Evolutionary conservation across 1,140 invertebrate species (phyloP).

Genomic region (Lethrus apterus): DNA sequence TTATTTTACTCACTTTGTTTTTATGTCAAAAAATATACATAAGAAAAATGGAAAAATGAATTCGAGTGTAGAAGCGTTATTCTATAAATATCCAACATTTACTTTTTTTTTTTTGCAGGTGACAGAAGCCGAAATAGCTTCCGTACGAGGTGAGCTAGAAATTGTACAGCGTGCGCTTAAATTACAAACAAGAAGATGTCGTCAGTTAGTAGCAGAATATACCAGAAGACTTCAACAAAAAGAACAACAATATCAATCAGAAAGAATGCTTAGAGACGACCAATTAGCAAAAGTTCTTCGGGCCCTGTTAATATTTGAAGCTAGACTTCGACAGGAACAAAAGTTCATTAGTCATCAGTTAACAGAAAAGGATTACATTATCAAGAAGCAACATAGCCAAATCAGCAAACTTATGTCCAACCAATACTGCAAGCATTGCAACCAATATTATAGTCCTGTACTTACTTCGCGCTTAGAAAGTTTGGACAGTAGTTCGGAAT

Average conservation of each 20-base stretch:
- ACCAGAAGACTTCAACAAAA: slow-evolving; percentile 53
- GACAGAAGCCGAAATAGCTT: slow-evolving; percentile 51
- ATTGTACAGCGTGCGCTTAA: slow-evolving; percentile 55
- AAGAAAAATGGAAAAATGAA: background rate
- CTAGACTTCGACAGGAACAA: slow-evolving; percentile 65
- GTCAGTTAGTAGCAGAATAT: slow-evolving; percentile 51
- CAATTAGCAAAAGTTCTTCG: slow-evolving; percentile 60
- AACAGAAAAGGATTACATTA: slow-evolving; percentile 61
- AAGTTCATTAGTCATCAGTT: slow-evolving; percentile 60
- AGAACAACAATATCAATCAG: slow-evolving; percentile 51
- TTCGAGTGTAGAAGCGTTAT: background rate
- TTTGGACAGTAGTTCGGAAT: slow-evolving; percentile 50
- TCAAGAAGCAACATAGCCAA: slow-evolving; percentile 60
- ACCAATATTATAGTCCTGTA: slow-evolving; percentile 47
- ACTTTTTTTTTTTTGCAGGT: slow-evolving; percentile 41
- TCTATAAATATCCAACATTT: background rate
- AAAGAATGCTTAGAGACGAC: slow-evolving; percentile 54
- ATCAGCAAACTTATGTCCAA: slow-evolving; percentile 50
- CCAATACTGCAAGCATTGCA: slow-evolving; percentile 51
- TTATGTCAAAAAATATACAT: no score
- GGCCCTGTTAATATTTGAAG: slow-evolving; percentile 61
- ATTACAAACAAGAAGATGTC: slow-evolving; percentile 52
- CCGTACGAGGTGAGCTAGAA: slow-evolving; percentile 49
- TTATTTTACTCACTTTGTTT: background rate
- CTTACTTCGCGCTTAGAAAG: slow-evolving; percentile 50